Percentiles rank a stretch among this genome's conserved stretches.
phyloP scores from a whole-genome alignment of 2,888 invertebrate genomes.

The Tetheella fluctuosa region DNA sequence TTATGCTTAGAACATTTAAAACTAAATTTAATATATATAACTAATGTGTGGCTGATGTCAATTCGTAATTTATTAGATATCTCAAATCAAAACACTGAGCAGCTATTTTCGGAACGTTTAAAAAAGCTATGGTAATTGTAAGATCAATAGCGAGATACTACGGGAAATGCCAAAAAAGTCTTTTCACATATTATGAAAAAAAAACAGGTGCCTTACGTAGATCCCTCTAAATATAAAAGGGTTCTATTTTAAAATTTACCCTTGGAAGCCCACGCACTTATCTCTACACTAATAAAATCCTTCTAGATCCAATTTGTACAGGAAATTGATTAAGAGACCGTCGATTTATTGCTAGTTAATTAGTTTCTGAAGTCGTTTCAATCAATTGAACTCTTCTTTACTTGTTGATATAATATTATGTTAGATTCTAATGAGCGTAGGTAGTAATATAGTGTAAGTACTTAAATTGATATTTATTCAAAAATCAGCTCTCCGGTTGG shows the following conservation, averaged over 20 bases:
- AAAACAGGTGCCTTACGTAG: neutral
- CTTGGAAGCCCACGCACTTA: neutral
- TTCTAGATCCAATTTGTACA: conserved; percentile 3
- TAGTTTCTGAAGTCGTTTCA: neutral
- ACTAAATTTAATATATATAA: too few relatives aligned
- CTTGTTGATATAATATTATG: neutral
- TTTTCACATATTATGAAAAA: too few relatives aligned
- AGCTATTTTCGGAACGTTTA: too few relatives aligned
- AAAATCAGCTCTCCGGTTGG: too few relatives aligned
- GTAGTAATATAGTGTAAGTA: neutral
- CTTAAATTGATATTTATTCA: too few relatives aligned
- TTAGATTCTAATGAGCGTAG: neutral
- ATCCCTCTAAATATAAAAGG: neutral
- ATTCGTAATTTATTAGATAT: too few relatives aligned
- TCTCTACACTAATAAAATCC: neutral
- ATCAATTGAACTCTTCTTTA: neutral
- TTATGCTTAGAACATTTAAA: too few relatives aligned
- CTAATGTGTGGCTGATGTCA: too few relatives aligned
- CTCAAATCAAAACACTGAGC: too few relatives aligned
- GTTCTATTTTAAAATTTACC: neutral
- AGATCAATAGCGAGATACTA: too few relatives aligned
- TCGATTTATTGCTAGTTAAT: neutral
- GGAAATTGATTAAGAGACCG: neutral
- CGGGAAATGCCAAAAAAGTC: too few relatives aligned
- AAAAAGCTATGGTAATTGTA: too few relatives aligned